Base-by-base conservation (phyloP, 2,113 vertebrate genomes). In the Scomber colias region DNA sequence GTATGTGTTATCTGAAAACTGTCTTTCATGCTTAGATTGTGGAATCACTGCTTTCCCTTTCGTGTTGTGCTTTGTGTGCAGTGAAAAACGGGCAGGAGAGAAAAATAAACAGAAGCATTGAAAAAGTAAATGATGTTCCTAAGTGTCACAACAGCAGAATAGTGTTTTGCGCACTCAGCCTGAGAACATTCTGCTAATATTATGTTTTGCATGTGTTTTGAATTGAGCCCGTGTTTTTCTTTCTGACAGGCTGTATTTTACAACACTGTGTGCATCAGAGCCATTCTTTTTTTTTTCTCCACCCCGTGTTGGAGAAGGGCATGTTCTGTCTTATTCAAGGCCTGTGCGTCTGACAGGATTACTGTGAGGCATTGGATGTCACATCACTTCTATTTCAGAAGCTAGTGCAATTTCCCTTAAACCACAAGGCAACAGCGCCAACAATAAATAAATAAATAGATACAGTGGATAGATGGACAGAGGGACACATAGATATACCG, bases 321-420 rank as follows among this genome's bases (percentile, higher is more conserved):
- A 80, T 77, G 81, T 94, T 93, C 84, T 92, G 93, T 95, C 95
- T 89, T 91, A 92, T 94, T 94, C 93, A 89, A 93, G 92, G 82
- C 93, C 88, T 89, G 86, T 85, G 91, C 89, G 89, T 91, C 90
- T 95, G 94, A 93, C 94, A 94, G 95, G 95, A 95, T 96, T 90
- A 96, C 96, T 95, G 93, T 95, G 95, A 97, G 94, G 91, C 93
- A 93, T 78, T 89, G 89, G 88, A 93, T 95, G 96, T 96, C 95
- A 94, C 96, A 96, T 96, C 95, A 91, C 94, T 95, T 96, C 94
- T 94, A 92, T 97, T 96, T 96, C 95, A 94, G 95, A 97, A 94
- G 93, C 95, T 90, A 90, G 90, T 92, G 94, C 94, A 95, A 96
- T 97, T 96, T 97, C 95, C 94, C 72, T 56, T 96, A 95, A 97